Base-by-base conservation (phyloP, 2,888 invertebrate species). In the Imbricaverruca yamaguchii region DNA sequence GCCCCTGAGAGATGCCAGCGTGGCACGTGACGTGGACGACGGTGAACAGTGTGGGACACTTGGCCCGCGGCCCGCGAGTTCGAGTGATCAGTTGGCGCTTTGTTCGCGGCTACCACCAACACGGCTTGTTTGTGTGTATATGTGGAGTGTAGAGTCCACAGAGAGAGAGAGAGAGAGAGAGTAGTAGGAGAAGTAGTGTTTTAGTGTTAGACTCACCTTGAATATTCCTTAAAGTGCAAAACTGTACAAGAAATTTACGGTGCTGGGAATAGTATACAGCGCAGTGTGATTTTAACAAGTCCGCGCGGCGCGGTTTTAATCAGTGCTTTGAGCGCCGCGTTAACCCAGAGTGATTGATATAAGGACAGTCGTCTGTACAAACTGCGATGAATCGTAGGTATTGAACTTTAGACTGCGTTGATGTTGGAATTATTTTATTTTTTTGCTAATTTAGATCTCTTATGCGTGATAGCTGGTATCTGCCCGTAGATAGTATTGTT, bases 171-270 rank as follows among this genome's bases (percentile, higher is more conserved):
- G 15, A n/a, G n/a, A n/a, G n/a, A 39, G 39, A 39, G 39, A 39
- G 39, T 39, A 39, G 39, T 39, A 39, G 39, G 4, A 39, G 39
- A 39, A 39, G 39, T 39, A 39, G 4, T 4, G 61, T 18, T n/a
- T 6, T 67, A 39, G 15, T 18, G 74, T 53, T 74, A 53, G 74
- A 3, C 10, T 74, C 12, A 15, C 21, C 15, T 74, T 12, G 53
- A 53, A 74, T 74, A 53, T 74, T 74, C 53, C 74, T 18, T 9
- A 53, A 74, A 74, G 74, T 74, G 74, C 74, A 74, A 74, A 74
- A 53, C 25, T 21, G 74, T 74, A 74, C 74, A 74, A 74, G 15
- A 39, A 53, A 74, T 18, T 39, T 53, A 39, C 74, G 67, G 67
- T 67, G 67, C 25, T 8, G 23, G 67, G 4, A 11, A n/a, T n/a